phyloP scores from a whole-genome alignment of 2,888 invertebrate species.

The Platerodrilus igneus region DNA sequence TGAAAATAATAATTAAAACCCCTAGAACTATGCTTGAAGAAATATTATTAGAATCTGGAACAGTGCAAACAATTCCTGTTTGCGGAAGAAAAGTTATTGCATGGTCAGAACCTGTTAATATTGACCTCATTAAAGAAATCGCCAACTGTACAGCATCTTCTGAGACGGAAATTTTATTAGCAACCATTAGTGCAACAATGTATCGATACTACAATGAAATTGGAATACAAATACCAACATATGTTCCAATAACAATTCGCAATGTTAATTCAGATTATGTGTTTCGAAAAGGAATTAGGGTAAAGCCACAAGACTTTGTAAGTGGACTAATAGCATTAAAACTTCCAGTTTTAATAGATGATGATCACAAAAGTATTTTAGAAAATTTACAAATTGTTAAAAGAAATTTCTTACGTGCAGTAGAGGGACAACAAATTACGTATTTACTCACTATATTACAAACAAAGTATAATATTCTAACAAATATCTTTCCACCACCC shows the following conservation, averaged over 20 bases:
- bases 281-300: conserved; percentile 51
- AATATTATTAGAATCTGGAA: conserved; percentile 54
- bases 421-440: conserved; percentile 51
- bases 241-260: conserved; percentile 60
- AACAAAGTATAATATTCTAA: conserved; percentile 55
- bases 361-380: conserved; percentile 35
- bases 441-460: conserved; percentile 54
- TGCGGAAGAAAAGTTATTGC: conserved; percentile 69
- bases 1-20: conserved; percentile 47
- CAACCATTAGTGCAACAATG: conserved; percentile 60
- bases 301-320: conserved; percentile 45
- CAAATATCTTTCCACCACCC: conserved; percentile 59
- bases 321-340: conserved; percentile 63
- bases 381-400: conserved; percentile 45
- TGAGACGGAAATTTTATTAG: conserved; percentile 60
- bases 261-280: conserved; percentile 52
- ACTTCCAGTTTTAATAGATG: conserved; percentile 53
- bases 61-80: conserved; percentile 58
- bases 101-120: conserved; percentile 64
- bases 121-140: conserved; percentile 55
- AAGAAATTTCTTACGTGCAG: conserved; percentile 45
- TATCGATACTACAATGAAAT: conserved; percentile 58
- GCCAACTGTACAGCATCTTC: conserved; percentile 58
- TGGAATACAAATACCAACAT: conserved; percentile 50
- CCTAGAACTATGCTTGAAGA: conserved; percentile 56